Conservation (phyloP, 2,113 vertebrate genomes). For the Pithys albifrons region DNA sequence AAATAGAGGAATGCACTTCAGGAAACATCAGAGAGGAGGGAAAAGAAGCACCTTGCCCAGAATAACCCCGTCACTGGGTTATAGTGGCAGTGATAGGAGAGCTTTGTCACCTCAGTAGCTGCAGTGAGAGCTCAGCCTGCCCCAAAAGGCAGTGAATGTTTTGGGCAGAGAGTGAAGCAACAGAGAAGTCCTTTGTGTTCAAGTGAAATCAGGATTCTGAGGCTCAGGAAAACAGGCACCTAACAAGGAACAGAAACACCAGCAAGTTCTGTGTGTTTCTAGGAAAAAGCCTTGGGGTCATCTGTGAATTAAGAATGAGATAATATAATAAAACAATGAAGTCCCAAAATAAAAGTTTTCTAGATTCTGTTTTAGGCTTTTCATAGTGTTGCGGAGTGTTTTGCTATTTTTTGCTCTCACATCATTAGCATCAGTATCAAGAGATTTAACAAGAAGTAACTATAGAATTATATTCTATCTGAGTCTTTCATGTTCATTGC, state of each 20-base stretch:
- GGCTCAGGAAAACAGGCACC: background rate
- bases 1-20: background rate
- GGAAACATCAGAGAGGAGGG: background rate
- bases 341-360: background rate
- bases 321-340: background rate
- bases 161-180: background rate
- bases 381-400: background rate
- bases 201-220: background rate
- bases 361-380: background rate
- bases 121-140: background rate
- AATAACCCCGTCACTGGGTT: background rate
- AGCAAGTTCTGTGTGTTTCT: fast-evolving
- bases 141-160: background rate
- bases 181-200: background rate
- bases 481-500: background rate
- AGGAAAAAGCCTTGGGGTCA: background rate
- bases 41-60: background rate
- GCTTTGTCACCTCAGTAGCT: background rate
- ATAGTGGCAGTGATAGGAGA: background rate
- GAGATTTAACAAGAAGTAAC: background rate
- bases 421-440: background rate
- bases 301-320: background rate
- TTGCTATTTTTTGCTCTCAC: background rate
- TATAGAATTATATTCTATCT: background rate
- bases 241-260: background rate